phyloP scores from a whole-genome alignment of 2,888 invertebrate genomes.

The Baccha elongata region DNA sequence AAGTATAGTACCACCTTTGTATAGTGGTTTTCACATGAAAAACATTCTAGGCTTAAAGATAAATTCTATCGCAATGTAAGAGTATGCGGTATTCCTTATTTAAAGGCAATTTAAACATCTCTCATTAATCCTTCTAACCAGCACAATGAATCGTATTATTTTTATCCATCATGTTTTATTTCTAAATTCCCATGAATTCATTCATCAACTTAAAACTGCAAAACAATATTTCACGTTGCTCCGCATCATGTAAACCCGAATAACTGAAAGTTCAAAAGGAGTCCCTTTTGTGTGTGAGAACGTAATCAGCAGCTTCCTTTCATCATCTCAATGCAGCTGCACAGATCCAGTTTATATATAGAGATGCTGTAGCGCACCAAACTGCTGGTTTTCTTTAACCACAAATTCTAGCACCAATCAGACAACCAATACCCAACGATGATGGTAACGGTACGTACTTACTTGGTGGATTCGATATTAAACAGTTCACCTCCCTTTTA shows the following conservation, averaged over 20 bases:
- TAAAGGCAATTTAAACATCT: neutral
- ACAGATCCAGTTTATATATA: slow-evolving; percentile 14
- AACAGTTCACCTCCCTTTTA: neutral
- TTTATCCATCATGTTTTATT: neutral
- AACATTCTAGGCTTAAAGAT: too few species aligned
- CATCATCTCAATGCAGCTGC: slow-evolving; percentile 43
- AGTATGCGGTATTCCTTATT: neutral
- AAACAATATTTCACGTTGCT: slow-evolving; percentile 11
- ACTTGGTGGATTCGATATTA: slow-evolving; percentile 52
- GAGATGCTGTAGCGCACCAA: slow-evolving; percentile 14
- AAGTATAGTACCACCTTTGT: too few species aligned
- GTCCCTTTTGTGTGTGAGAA: slow-evolving; percentile 39
- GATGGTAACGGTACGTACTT: slow-evolving; percentile 35
- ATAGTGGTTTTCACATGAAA: too few species aligned
- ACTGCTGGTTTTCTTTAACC: slow-evolving; percentile 61
- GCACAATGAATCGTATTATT: neutral
- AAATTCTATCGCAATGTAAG: too few species aligned
- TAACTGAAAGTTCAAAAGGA: slow-evolving; percentile 13
- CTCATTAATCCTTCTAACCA: neutral
- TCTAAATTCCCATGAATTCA: slow-evolving; percentile 11
- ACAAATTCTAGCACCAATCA: slow-evolving; percentile 51
- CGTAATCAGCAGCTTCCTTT: slow-evolving; percentile 62
- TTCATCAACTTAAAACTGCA: slow-evolving; percentile 22
- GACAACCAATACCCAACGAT: slow-evolving; percentile 41
- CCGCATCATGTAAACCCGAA: too few species aligned